Percentiles rank a stretch among this genome's conserved stretches.
Conservation (phyloP, 2,888 invertebrate genomes). For the Dendrolimus houi region DNA sequence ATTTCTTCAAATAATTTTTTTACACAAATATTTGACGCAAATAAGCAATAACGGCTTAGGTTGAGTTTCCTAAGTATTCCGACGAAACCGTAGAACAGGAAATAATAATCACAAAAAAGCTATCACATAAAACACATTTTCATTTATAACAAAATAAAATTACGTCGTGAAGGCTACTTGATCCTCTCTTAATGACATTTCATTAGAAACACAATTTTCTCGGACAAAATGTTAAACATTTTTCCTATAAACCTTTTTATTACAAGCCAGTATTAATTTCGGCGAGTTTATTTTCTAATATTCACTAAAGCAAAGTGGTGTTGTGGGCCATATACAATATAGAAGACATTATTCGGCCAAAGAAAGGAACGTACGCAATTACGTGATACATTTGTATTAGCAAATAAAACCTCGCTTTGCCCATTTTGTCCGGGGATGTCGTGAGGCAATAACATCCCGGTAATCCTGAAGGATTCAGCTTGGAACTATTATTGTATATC, state of each 20-base stretch:
- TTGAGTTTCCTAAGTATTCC: no score
- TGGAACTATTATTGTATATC: constrained; percentile 41
- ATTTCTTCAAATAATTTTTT: no score
- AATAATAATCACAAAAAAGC: not conserved
- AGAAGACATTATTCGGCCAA: not conserved
- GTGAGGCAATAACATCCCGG: constrained; percentile 43
- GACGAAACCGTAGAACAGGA: no score
- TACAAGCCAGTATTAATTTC: not conserved
- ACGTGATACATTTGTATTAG: constrained; percentile 42
- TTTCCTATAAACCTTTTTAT: not conserved
- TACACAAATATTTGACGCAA: no score
- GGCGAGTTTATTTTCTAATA: not conserved
- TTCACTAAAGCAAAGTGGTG: not conserved
- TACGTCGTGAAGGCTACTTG: not conserved
- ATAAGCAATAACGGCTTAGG: no score
- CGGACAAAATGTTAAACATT: not conserved
- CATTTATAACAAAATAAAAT: not conserved
- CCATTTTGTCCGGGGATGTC: constrained; percentile 5
- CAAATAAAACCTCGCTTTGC: constrained; percentile 37
- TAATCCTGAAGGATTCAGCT: constrained; percentile 43
- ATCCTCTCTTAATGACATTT: not conserved
- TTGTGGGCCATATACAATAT: not conserved
- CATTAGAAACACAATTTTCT: not conserved
- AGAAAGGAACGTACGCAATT: constrained; percentile 24
- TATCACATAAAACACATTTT: not conserved